A percentile compares a stretch with the other conserved stretches of the same genome.
Conservation (phyloP, 2,888 invertebrate species). For the Plutella xylostella region DNA sequence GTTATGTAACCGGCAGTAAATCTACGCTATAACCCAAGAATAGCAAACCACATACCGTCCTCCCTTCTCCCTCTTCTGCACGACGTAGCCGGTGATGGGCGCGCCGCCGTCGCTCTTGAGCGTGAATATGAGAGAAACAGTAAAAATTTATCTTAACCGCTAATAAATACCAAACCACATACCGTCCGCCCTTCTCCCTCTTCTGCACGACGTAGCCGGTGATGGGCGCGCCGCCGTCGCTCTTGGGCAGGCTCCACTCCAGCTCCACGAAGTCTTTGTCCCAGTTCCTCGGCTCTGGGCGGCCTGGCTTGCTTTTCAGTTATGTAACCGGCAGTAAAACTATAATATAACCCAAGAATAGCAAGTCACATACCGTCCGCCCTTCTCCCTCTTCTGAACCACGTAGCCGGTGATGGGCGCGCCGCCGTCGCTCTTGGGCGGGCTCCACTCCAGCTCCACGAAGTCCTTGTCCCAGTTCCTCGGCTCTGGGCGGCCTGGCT, state of each 20-base stretch:
- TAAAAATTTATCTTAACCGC: too few relatives aligned
- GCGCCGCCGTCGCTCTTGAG: conserved; percentile 99
- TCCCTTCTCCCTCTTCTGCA: conserved; percentile 94
- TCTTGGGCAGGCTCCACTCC: conserved; percentile 90
- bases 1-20: too few relatives aligned
- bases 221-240: conserved; percentile 97
- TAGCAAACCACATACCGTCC: too few relatives aligned
- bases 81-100: conserved; percentile 93
- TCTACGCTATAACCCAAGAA: too few relatives aligned
- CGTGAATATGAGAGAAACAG: too few relatives aligned
- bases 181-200: conserved; percentile 87
- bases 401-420: conserved; percentile 97
- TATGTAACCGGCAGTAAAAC: too few relatives aligned
- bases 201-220: conserved; percentile 95
- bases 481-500: conserved; percentile 90
- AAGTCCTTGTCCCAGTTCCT: conserved; percentile 97
- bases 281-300: conserved; percentile 92
- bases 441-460: conserved; percentile 93
- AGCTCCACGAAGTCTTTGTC: conserved; percentile 97
- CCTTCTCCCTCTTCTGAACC: conserved; percentile 93
- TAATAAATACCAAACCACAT: too few relatives aligned
- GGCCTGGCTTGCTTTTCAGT: too few relatives aligned
- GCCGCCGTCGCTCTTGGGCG: conserved; percentile 93
- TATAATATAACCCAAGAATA: too few relatives aligned
- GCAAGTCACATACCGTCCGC: conserved; percentile 77